Base-by-base conservation (phyloP, 30 jellyfish, hydroid and myxozoan genomes). In the Aurelia aurita complex sp. Pacific region DNA sequence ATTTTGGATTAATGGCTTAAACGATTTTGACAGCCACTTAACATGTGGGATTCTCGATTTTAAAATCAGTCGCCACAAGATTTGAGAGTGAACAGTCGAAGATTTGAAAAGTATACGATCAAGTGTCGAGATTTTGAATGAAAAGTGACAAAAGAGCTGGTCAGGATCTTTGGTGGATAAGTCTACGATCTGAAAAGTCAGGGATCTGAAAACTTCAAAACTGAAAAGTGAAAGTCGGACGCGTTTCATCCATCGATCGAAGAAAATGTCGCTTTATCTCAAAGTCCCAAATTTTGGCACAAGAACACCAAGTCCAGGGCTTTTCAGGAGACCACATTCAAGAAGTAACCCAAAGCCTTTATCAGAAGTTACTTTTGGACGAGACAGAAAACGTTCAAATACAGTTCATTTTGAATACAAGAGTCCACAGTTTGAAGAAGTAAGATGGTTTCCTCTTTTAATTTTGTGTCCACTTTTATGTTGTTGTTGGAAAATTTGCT, bases 331-430 rank as follows among this genome's bases (percentile, higher is more conserved):
- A 32, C 77, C 84, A 2, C 91, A 81, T 23, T 81, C 91, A 8
- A 70, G 83, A 34, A 81, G 91, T 79, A 67, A 50, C 34, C 91
- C 91, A 4, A 81, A 62, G 63, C 51, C 91, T 18, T 42, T n/a
- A 16, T 66, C 55, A 51, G 91, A 81, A 33, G 91, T 81, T 17
- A 60, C 23, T 14, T 32, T 36, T 2, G 62, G 53, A 51, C 61
- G 88, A 14, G 78, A 67, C 40, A 62, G 92, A 63, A 83, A 83
- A 34, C 61, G 92, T 11, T 71, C 92, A 33, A 83, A 83, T 72
- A 83, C 92, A 1, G 92, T 83, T 46, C 86, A 83, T 71, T 83
- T 83, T 72, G 92, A 64, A 15, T 77, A 77, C 43, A 77, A 67
- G 19, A 77, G 78, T 34, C 88, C 76, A 15, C 88, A 77, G 16